phyloP scores from a whole-genome alignment of 2,888 invertebrate species.

The Mythimna albipuncta region DNA sequence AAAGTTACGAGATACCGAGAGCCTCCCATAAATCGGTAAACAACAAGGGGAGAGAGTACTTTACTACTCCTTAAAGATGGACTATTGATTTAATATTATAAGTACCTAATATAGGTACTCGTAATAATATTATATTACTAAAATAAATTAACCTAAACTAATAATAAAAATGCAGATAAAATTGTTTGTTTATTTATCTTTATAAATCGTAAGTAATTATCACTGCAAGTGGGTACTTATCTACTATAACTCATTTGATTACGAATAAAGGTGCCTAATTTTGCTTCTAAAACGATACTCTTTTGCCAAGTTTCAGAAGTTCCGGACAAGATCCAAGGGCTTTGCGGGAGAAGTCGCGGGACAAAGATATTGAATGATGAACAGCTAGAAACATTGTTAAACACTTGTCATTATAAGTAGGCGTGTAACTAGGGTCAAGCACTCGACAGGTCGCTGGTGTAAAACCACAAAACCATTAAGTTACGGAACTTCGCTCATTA shows the following conservation, averaged over 20 bases:
- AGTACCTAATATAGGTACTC: not conserved
- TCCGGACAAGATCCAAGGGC: not conserved
- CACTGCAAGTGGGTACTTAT: too few species aligned
- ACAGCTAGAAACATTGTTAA: not conserved
- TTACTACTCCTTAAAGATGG: not conserved
- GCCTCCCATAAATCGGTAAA: not conserved
- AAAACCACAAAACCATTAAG: slow-evolving; percentile 45
- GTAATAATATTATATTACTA: not conserved
- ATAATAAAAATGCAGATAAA: not conserved
- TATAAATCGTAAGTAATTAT: too few species aligned
- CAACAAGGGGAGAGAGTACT: not conserved
- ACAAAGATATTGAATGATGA: not conserved
- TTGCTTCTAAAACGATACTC: not conserved
- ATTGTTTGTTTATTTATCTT: not conserved
- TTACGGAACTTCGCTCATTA: slow-evolving; percentile 34
- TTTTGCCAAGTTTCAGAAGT: not conserved
- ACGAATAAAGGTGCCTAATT: too few species aligned
- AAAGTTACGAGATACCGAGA: slow-evolving; percentile 6
- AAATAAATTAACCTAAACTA: not conserved
- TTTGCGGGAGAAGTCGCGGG: not conserved
- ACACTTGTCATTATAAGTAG: not conserved
- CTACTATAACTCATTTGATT: too few species aligned
- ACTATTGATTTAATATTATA: not conserved
- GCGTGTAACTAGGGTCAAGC: slow-evolving; percentile 16
- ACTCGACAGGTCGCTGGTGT: slow-evolving; percentile 10